Conservation (phyloP, 1,140 invertebrate genomes). For the Solen grandis region DNA sequence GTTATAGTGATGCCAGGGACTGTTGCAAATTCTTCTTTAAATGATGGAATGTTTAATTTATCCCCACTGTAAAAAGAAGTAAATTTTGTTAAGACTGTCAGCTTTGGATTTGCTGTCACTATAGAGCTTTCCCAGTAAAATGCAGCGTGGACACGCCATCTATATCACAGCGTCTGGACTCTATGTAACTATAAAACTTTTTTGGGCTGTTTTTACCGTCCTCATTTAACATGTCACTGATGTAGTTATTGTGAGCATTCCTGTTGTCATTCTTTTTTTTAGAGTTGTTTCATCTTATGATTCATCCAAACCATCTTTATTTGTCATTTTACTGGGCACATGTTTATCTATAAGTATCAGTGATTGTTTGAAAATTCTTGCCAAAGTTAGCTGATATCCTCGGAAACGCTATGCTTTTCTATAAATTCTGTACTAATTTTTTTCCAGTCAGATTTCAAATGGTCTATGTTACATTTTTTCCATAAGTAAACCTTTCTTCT, state of each 20-base stretch:
- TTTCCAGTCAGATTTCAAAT: background rate
- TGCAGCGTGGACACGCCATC: background rate
- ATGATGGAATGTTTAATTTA: background rate
- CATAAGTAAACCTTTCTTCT: background rate
- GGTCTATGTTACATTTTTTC: conserved; percentile 12
- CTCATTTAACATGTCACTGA: conserved; percentile 1
- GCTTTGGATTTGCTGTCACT: conserved; percentile 32
- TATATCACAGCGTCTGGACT: background rate
- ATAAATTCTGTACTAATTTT: background rate
- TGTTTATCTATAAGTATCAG: background rate
- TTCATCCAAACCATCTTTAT: no score
- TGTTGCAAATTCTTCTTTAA: background rate
- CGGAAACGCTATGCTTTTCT: background rate
- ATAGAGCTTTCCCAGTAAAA: background rate
- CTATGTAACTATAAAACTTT: conserved; percentile 1
- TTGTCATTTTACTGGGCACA: conserved; percentile 4
- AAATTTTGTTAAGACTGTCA: background rate
- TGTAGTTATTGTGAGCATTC: conserved; percentile 5
- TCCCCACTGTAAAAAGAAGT: background rate
- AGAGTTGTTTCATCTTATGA: no score
- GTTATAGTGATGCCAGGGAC: background rate
- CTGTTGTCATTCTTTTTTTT: background rate
- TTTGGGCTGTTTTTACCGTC: conserved; percentile 11
- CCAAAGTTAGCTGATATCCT: conserved; percentile 9
- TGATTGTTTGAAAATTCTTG: background rate